Conservation (phyloP, 92 coral and sea anemone genomes). For the Phenganax marumi region DNA sequence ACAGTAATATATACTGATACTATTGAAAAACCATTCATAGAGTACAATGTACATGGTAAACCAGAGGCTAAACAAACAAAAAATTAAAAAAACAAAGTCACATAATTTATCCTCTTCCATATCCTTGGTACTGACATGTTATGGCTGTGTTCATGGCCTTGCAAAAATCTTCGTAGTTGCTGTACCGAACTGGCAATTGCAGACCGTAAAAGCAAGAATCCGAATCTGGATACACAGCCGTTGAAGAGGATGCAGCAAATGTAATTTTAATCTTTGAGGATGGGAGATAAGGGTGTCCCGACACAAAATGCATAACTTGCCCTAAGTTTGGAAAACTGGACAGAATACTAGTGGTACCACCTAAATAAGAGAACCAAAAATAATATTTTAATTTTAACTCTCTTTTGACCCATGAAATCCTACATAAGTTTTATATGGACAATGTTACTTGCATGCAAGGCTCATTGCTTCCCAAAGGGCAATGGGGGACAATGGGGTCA, state of each 20-base stretch:
- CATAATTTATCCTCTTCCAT: conserved; percentile 41
- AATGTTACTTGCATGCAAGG: too few relatives aligned
- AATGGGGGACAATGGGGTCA: too few relatives aligned
- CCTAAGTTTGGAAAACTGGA: conserved; percentile 37
- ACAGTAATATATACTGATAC: too few relatives aligned
- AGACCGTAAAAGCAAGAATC: conserved; percentile 33
- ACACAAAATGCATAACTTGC: conserved; percentile 35
- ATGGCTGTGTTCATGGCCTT: conserved; percentile 50
- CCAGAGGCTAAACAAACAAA: not conserved
- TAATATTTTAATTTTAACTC: too few relatives aligned
- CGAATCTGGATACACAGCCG: conserved; percentile 35
- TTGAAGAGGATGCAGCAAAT: conserved; percentile 2
- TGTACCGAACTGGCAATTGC: conserved; percentile 1
- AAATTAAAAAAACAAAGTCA: not conserved
- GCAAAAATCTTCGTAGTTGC: conserved; percentile 36
- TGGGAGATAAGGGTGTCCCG: conserved; percentile 49
- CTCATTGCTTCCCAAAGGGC: too few relatives aligned
- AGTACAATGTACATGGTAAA: not conserved
- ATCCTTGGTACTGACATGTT: conserved; percentile 34
- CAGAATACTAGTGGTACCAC: conserved; percentile 24
- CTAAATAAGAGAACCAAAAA: conserved; percentile 14
- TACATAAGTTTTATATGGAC: too few relatives aligned
- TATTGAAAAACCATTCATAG: not conserved
- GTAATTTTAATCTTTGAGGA: conserved; percentile 16
- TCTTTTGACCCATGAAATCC: too few relatives aligned